Base-by-base conservation (phyloP, 2,113 vertebrate species). In the Nyctereutes procyonoides region DNA sequence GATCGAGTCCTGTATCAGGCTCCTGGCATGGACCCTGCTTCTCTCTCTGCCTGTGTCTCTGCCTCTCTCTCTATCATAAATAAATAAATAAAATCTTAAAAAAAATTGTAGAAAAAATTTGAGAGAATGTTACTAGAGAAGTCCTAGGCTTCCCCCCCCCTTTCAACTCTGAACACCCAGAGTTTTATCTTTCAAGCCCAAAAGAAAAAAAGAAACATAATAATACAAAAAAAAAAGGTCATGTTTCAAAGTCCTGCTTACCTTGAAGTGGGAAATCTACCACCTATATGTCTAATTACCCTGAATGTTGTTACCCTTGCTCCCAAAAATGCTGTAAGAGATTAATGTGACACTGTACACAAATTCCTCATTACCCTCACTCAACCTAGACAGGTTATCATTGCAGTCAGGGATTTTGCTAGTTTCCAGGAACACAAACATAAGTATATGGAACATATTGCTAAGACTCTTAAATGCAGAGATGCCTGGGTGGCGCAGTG, bases 121-220 rank as follows among this genome's bases (percentile, higher is more conserved):
- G 20, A 95, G 38, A 43, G 73, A 38, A 2, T 43, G 15, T 43
- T 65, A 43, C 22, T 51, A 15, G 17, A 96, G 56, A 97, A 83
- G 4, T 0, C 28, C 32, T 24, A 20, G 8, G 20, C 2, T 22
- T 35, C 62, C 69, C 79, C n/a, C 2, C 3, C 1, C 48, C 30
- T 85, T 93, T 92, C 30, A 32, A 51, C 12, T 93, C 48, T 48
- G 63, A 90, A 84, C 97, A 69, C 14, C 35, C 26, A 88, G 83
- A 63, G 48, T 79, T 35, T 84, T 51, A 28, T 71, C 83, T 51
- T 60, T 79, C 48, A 88, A 91, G 26, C 35, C 24, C 14, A 38
- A 88, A 92, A 26, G 5, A 69, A 11, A 90, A 90, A 90, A 94
- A n/a, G 38, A 28, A 58, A 88, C 6, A 88, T 43, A 53, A 26